Percentiles rank a stretch among this genome's conserved stretches.
Conservation (phyloP, 1,140 invertebrate species). For the Pteromalus puparum region DNA sequence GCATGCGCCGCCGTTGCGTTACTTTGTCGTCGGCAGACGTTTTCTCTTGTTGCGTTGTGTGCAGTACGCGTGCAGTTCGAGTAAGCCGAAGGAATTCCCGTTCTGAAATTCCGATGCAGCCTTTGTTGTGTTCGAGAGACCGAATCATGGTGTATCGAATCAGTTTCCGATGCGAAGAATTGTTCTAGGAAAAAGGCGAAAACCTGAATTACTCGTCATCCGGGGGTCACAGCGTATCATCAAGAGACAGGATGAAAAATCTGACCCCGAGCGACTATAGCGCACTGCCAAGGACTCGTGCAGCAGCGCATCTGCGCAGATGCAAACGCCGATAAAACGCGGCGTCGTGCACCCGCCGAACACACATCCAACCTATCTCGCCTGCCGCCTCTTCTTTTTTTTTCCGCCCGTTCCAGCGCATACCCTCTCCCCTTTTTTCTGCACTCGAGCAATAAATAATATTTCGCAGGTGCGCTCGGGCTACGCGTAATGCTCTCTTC, state of each 20-base stretch:
- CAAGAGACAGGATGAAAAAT: neutral
- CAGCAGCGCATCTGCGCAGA: constrained; percentile 63
- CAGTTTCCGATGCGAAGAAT: too few relatives aligned
- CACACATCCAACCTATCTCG: constrained; percentile 37
- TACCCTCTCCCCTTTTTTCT: constrained; percentile 49
- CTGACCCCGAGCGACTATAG: neutral
- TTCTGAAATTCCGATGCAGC: too few relatives aligned
- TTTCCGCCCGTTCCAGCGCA: constrained; percentile 28
- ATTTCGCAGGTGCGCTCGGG: constrained; percentile 70
- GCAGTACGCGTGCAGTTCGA: too few relatives aligned
- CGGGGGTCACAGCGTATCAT: too few relatives aligned
- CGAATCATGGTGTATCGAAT: too few relatives aligned
- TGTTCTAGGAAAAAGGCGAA: too few relatives aligned
- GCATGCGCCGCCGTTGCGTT: neutral
- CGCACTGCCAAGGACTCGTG: neutral
- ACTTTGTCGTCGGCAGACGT: neutral
- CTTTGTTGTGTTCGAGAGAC: too few relatives aligned
- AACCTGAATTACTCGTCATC: too few relatives aligned
- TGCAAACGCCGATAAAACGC: constrained; percentile 63
- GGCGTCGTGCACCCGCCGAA: constrained; percentile 29
- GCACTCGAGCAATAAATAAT: constrained; percentile 66
- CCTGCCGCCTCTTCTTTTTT: constrained; percentile 20
- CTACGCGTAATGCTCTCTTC: constrained; percentile 47
- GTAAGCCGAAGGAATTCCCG: too few relatives aligned
- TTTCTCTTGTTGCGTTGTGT: too few relatives aligned